Conservation (phyloP, 1,140 invertebrate genomes). For the Asbolus verrucosus region DNA sequence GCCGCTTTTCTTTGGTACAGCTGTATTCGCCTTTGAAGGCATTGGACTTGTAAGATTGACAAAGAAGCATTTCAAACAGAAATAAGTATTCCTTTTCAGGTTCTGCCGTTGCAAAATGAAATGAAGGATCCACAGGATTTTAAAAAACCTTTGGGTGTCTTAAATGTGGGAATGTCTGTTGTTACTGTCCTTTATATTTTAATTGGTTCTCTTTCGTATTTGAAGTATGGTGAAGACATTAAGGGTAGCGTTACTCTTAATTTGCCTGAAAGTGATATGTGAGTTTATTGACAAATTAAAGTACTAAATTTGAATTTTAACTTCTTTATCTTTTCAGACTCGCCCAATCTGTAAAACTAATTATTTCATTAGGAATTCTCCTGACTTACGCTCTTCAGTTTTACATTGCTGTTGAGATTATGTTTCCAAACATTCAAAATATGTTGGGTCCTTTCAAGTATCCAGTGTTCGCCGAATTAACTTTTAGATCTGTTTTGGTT, state of each 20-base stretch:
- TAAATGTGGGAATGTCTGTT: slow-evolving; percentile 86
- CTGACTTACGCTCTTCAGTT: slow-evolving; percentile 95
- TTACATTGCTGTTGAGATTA: slow-evolving; percentile 82
- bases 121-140: slow-evolving; percentile 85
- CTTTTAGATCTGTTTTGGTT: slow-evolving; percentile 75
- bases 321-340: slow-evolving; percentile 72
- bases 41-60: slow-evolving; percentile 71
- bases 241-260: slow-evolving; percentile 79
- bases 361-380: slow-evolving; percentile 94
- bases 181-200: slow-evolving; percentile 80
- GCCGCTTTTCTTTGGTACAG: slow-evolving; percentile 79
- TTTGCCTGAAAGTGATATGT: slow-evolving; percentile 71
- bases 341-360: slow-evolving; percentile 88
- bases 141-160: slow-evolving; percentile 79
- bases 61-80: not conserved
- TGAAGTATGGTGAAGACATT: slow-evolving; percentile 77
- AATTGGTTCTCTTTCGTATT: slow-evolving; percentile 86
- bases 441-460: slow-evolving; percentile 68
- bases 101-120: slow-evolving; percentile 89
- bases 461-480: slow-evolving; percentile 68
- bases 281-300: slow-evolving; percentile 61
- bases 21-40: slow-evolving; percentile 82
- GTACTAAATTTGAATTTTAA: not conserved
- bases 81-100: slow-evolving; percentile 66
- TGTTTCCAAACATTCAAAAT: slow-evolving; percentile 70